Evolutionary conservation across 2,888 invertebrate species (phyloP).

Genomic region (Drosophila rubida): DNA sequence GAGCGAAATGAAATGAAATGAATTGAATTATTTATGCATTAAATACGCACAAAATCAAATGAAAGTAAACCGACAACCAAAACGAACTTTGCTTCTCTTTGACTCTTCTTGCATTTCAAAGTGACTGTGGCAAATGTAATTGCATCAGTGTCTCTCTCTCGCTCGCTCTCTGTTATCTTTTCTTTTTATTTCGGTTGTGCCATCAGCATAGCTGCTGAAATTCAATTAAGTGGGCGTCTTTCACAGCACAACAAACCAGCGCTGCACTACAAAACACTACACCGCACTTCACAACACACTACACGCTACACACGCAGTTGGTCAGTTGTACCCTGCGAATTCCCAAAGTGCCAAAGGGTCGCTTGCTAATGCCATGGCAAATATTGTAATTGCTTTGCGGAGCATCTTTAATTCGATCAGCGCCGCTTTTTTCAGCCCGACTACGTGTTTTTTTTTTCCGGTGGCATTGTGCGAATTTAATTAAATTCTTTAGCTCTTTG

Average conservation of each 20-base stretch:
- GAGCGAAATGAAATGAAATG: conserved; percentile 17
- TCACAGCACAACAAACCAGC: conserved; percentile 9
- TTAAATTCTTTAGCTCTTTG: conserved; percentile 72
- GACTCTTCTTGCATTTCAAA: conserved; percentile 11
- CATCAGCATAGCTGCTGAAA: conserved; percentile 35
- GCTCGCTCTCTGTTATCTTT: not conserved
- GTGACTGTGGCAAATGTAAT: conserved; percentile 26
- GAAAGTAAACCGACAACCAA: not conserved
- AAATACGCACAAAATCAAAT: conserved; percentile 50
- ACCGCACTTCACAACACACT: not conserved
- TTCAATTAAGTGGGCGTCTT: conserved; percentile 60
- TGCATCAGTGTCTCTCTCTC: not conserved
- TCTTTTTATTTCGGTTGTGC: conserved; percentile 10
- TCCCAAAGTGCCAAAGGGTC: not conserved
- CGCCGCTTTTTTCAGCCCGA: not conserved
- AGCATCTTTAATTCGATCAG: conserved; percentile 8
- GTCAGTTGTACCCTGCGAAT: conserved; percentile 6
- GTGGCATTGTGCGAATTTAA: conserved; percentile 61
- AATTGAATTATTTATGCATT: conserved; percentile 63
- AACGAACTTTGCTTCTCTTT: conserved; percentile 14
- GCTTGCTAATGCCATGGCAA: not conserved
- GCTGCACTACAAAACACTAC: not conserved
- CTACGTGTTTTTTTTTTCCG: not conserved
- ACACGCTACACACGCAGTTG: not conserved
- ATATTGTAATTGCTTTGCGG: not conserved